Evolutionary conservation across 2,113 vertebrate species (phyloP).

Genomic region (Phalacrocorax pelagicus): DNA sequence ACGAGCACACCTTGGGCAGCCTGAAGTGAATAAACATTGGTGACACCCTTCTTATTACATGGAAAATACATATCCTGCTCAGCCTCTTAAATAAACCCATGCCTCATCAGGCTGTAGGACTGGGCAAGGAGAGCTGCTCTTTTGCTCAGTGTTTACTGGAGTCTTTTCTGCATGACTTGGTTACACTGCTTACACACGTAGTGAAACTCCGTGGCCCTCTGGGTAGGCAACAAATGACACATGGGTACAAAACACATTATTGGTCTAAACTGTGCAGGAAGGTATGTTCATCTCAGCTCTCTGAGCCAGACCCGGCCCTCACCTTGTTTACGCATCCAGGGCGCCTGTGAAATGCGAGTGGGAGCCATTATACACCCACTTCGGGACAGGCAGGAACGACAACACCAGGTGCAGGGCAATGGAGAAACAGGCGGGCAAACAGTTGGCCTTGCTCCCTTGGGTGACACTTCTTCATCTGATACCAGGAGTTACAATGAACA

Average conservation of each 20-base stretch:
- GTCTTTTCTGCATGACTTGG: neutral
- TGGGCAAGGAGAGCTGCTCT: neutral
- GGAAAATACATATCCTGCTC: neutral
- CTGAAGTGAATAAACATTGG: neutral
- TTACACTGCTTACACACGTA: neutral
- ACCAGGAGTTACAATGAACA: neutral
- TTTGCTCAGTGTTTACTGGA: neutral
- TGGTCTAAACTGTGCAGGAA: neutral
- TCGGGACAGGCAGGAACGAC: neutral
- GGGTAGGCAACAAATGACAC: neutral
- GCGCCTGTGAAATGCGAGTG: neutral
- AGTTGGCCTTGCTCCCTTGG: accelerated
- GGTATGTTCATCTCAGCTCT: neutral
- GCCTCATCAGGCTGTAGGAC: neutral
- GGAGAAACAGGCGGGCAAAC: neutral
- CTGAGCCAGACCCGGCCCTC: neutral
- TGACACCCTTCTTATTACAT: neutral
- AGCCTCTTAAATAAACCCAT: neutral
- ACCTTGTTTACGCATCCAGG: neutral
- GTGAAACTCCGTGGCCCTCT: neutral
- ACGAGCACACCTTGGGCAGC: neutral
- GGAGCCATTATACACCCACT: constrained; percentile 27
- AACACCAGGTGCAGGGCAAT: constrained; percentile 31
- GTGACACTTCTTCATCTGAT: neutral
- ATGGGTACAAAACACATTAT: neutral